Conservation (phyloP, 2,113 vertebrate genomes). For the Cygnus buccinator region DNA sequence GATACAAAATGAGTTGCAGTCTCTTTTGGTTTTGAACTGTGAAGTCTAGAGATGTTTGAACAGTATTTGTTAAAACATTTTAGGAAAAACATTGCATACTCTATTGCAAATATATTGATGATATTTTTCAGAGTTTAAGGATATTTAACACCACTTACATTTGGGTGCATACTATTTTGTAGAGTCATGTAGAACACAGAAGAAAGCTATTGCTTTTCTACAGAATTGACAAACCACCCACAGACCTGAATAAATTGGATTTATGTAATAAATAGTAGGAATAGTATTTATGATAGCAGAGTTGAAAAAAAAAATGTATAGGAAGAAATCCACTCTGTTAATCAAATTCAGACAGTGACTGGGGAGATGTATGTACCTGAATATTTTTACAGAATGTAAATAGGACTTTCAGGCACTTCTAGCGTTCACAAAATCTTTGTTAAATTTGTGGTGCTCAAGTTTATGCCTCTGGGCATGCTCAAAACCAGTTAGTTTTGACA, state of each 20-base stretch:
- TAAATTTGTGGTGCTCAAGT: not conserved
- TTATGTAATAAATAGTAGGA: too few species aligned
- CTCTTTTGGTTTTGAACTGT: conserved; percentile 6
- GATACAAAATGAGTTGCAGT: not conserved
- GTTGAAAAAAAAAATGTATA: not conserved
- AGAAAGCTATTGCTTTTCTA: not conserved
- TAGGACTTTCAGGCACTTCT: not conserved
- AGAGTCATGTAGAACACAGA: not conserved
- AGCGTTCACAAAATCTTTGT: not conserved
- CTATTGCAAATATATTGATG: not conserved
- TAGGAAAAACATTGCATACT: not conserved
- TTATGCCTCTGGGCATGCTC: not conserved
- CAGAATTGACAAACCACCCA: not conserved
- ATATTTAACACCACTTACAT: not conserved
- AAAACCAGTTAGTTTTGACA: conserved; percentile 2
- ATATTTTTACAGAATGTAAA: not conserved
- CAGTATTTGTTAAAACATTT: not conserved
- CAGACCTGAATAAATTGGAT: not conserved
- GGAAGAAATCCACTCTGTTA: not conserved
- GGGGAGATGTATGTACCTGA: not conserved
- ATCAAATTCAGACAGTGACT: not conserved
- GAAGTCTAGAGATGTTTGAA: not conserved
- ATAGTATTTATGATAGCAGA: not conserved
- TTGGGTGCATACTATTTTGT: not conserved
- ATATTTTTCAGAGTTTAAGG: not conserved